Conservation (phyloP, 2,113 vertebrate genomes). For the Orientallactaga bullata region DNA sequence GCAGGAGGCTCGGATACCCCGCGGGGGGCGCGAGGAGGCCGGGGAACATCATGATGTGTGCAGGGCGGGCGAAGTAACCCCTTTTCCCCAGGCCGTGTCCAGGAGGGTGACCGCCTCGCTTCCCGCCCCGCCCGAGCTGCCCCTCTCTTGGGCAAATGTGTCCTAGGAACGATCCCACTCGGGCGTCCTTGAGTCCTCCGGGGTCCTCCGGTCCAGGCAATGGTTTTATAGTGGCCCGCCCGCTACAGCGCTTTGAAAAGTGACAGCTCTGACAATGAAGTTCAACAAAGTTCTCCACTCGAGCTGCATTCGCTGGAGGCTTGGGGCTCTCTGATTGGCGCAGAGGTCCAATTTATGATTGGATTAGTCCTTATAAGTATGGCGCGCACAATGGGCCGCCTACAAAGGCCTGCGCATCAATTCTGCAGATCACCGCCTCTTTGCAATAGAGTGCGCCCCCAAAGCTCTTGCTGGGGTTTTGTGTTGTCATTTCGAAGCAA, state of each 20-base stretch:
- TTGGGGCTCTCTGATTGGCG: slow-evolving; percentile 91
- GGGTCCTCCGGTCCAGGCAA: slow-evolving; percentile 85
- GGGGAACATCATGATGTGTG: slow-evolving; percentile 94
- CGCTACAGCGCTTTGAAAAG: slow-evolving; percentile 89
- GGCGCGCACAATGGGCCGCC: slow-evolving; percentile 90
- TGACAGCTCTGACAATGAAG: slow-evolving; percentile 96
- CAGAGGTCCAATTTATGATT: slow-evolving; percentile 96
- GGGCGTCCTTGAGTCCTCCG: slow-evolving; percentile 82
- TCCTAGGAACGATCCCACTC: slow-evolving; percentile 81
- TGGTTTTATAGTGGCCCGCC: slow-evolving; percentile 93
- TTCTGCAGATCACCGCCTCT: slow-evolving; percentile 95
- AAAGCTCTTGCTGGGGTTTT: slow-evolving; percentile 84
- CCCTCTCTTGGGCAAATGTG: slow-evolving; percentile 75
- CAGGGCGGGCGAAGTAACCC: slow-evolving; percentile 50
- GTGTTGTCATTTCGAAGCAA: slow-evolving; percentile 89
- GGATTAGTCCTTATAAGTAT: slow-evolving; percentile 99
- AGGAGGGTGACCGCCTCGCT: slow-evolving; percentile 44
- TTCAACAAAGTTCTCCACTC: slow-evolving; percentile 96
- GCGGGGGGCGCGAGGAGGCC: slow-evolving; percentile 93
- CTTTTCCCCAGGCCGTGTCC: slow-evolving; percentile 38
- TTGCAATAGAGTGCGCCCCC: slow-evolving; percentile 85
- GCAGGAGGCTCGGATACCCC: slow-evolving; percentile 93
- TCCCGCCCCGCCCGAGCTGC: slow-evolving; percentile 66
- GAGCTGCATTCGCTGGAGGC: slow-evolving; percentile 92
- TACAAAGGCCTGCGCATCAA: slow-evolving; percentile 95